Base-by-base conservation (phyloP, 53 echinoderm and acorn worm genomes). In the Apostichopus leukothele region DNA sequence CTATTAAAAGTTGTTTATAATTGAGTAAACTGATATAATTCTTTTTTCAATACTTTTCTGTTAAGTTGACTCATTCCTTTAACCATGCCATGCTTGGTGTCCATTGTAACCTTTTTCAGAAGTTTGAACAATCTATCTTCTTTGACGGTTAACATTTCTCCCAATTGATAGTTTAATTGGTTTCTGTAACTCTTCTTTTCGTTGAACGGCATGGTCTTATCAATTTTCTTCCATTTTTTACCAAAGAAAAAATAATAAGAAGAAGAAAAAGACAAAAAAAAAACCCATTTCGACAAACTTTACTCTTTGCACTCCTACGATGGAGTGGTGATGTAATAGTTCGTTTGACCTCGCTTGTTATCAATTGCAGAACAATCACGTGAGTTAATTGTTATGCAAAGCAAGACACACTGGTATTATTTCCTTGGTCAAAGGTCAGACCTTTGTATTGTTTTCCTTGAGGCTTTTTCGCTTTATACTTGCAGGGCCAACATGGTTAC, bases 401-500 rank as follows among this genome's bases (percentile, higher is more conserved):
- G 60, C 78, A 88, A 63, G 78, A 88, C 79, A 89, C 66, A 67
- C 66, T 66, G 79, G 76, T 79, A 89, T 67, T 67, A 85, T 67
- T 60, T 25, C 25, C 66, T 75, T 16, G 50, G 66, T 51, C 1
- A 21, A 50, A 6, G 91, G 93, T 93, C 93, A 93, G 87, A 93
- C 93, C 66, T 91, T 89, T 20, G 93, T 93, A 19, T 91, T 93
- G 78, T 93, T 93, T 73, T 91, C 91, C 18, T 77, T 85, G 74
- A 90, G 90, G 66, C 90, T 90, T 76, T 86, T 86, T 13, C 90
- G 71, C 61, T 90, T 89, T n/a, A 89, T 80, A 51, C 89, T 74
- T 59, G 76, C 19, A 7, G 91, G 87, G 5, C 96, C 96, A 53
- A 96, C 63, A 90, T 96, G 96, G 84, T 96, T 96, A 63, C 93